phyloP scores from a whole-genome alignment of 2,888 invertebrate genomes.

The Tribolium freemani region DNA sequence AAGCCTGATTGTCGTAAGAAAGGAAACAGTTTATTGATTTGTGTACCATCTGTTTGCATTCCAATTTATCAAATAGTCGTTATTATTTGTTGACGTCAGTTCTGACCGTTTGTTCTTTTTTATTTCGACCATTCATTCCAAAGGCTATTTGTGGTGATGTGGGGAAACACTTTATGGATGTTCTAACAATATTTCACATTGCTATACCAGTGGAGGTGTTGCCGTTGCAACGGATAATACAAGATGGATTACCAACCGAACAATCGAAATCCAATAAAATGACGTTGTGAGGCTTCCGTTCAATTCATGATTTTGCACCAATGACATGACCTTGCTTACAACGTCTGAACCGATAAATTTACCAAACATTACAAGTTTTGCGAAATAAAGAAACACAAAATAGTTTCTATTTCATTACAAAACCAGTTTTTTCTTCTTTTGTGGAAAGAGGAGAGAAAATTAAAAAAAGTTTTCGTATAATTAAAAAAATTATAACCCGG shows the following conservation, averaged over 20 bases:
- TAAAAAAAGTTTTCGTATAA: too few relatives aligned
- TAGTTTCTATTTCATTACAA: too few relatives aligned
- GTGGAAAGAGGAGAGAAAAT: too few relatives aligned
- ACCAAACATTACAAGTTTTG: background rate
- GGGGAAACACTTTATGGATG: slow-evolving; percentile 18
- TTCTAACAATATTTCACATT: slow-evolving; percentile 22
- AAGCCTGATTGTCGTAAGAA: background rate
- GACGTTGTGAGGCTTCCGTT: slow-evolving; percentile 11
- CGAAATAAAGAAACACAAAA: too few relatives aligned
- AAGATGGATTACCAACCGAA: slow-evolving; percentile 31
- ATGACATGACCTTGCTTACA: slow-evolving; percentile 14
- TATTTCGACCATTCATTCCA: slow-evolving; percentile 14
- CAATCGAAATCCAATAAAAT: slow-evolving; percentile 33
- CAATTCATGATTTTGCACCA: slow-evolving; percentile 16
- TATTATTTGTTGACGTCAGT: background rate
- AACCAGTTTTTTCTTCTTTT: too few relatives aligned
- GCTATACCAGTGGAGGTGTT: slow-evolving; percentile 18
- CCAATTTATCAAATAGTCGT: background rate
- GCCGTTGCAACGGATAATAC: slow-evolving; percentile 31
- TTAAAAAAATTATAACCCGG: background rate
- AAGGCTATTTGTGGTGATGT: slow-evolving; percentile 23
- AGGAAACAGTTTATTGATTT: background rate
- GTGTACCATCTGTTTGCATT: background rate
- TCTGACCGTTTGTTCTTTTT: slow-evolving; percentile 1
- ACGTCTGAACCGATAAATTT: background rate